Conservation (phyloP, 2,888 invertebrate species). For the Crematogaster levior region DNA sequence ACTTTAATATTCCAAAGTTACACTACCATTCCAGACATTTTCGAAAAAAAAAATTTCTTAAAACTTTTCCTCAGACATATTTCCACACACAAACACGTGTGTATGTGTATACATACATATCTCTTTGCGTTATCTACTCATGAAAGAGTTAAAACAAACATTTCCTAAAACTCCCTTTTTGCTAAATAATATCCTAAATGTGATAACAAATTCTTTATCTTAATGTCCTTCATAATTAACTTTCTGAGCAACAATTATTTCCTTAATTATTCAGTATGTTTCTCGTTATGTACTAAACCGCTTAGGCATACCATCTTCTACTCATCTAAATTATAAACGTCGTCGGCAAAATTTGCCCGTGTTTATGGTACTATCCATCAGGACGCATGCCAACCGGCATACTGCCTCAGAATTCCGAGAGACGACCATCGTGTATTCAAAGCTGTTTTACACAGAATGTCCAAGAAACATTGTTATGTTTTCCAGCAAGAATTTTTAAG, state of each 20-base stretch:
- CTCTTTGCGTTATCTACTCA: neutral
- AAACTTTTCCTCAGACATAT: neutral
- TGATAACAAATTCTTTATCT: neutral
- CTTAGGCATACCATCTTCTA: constrained; percentile 4
- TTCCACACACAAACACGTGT: neutral
- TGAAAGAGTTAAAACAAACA: neutral
- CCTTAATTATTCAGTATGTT: constrained; percentile 13
- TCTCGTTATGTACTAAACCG: constrained; percentile 1
- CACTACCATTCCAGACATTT: neutral
- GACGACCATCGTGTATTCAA: neutral
- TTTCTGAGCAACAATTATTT: constrained; percentile 3
- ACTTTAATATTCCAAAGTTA: constrained; percentile 1
- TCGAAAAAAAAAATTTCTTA: neutral
- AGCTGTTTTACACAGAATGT: neutral
- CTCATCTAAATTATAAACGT: constrained; percentile 37
- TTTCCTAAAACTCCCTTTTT: neutral
- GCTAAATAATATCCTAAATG: neutral
- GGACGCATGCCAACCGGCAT: neutral
- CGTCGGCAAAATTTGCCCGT: constrained; percentile 34
- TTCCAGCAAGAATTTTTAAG: neutral
- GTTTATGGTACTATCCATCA: constrained; percentile 25
- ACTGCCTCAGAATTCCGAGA: constrained; percentile 7
- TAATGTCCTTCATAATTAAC: neutral
- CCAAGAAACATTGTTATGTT: neutral
- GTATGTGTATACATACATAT: neutral